Percentiles rank a stretch among this genome's conserved stretches.
phyloP scores from a whole-genome alignment of 1,140 invertebrate species.

The Aethina tumida region DNA sequence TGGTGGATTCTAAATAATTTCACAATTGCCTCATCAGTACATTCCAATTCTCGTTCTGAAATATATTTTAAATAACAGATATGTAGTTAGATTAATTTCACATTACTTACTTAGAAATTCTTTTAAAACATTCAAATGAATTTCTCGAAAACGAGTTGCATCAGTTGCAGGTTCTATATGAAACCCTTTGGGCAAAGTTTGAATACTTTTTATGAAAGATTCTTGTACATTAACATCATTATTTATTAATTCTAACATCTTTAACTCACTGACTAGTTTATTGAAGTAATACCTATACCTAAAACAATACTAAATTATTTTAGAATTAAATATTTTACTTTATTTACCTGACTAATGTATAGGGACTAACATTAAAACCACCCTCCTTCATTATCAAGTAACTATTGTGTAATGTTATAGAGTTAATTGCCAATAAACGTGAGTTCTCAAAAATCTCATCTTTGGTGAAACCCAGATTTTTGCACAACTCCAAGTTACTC shows the following conservation, averaged over 20 bases:
- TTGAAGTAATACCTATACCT: conserved; percentile 4
- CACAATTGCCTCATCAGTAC: conserved; percentile 37
- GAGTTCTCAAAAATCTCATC: conserved; percentile 16
- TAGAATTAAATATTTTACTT: neutral
- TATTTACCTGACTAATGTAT: conserved; percentile 20
- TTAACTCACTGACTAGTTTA: conserved; percentile 11
- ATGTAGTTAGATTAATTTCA: neutral
- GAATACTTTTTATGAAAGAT: too few relatives aligned
- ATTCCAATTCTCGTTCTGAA: conserved; percentile 38
- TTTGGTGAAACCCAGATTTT: conserved; percentile 19
- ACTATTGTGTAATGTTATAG: conserved; percentile 18
- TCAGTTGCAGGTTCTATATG: neutral
- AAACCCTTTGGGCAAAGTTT: conserved; percentile 5
- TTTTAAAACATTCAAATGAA: conserved; percentile 13
- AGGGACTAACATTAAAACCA: conserved; percentile 21
- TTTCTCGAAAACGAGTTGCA: neutral
- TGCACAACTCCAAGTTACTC: conserved; percentile 16
- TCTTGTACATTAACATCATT: too few relatives aligned
- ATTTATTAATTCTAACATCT: conserved; percentile 3
- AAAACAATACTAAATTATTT: neutral
- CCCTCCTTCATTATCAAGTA: conserved; percentile 22
- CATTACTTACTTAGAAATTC: conserved; percentile 13
- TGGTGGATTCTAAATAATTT: conserved; percentile 38
- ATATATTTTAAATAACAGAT: conserved; percentile 6
- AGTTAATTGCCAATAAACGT: conserved; percentile 11